Base-by-base conservation (phyloP, 2,113 vertebrate genomes). In the Nerophis lumbriciformis region DNA sequence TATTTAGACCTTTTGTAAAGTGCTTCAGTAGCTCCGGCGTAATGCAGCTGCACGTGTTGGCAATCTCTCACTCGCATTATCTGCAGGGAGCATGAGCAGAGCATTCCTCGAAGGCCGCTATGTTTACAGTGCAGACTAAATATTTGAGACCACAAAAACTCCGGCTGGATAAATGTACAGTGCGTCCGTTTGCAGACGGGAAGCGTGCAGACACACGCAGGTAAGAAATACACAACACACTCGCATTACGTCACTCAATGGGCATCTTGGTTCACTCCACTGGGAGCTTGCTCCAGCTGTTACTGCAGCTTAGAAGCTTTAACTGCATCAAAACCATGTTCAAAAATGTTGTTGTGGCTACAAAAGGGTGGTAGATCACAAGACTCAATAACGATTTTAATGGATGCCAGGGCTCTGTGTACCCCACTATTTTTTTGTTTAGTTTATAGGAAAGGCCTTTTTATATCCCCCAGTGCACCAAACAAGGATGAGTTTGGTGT, bases 101-200 rank as follows among this genome's bases (percentile, higher is more conserved):
- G 68, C 68, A 72, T 81, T 80, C 66, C 66, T 73, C 13, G 55
- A 72, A 64, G 10, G 61, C 65, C 35, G 48, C 39, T 39, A 57
- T 86, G 84, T 86, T 88, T 85, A 84, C 50, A 53, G 68, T 48
- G 60, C 19, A 36, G 61, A 47, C 65, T 76, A 88, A 88, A 88
- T 85, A 84, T 88, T 88, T 88, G 54, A 76, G 63, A 61, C 10
- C 48, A 72, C 66, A 75, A 74, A 70, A 81, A 72, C 44, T 14
- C 50, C 51, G 53, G 44, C 60, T 57, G 35, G 70, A 75, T 69
- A 39, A 39, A 39, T 7, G 38, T 39, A 56, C 54, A 42, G 5
- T 13, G 15, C 4, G 8, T 8, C 37, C 13, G 12, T 53, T 53
- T 53, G 28, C 12, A 36, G 52, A 28, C 28, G 45, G 59, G n/a